Conservation (phyloP, 2,797 vertebrate species). For the Cheirogaleus major region DNA sequence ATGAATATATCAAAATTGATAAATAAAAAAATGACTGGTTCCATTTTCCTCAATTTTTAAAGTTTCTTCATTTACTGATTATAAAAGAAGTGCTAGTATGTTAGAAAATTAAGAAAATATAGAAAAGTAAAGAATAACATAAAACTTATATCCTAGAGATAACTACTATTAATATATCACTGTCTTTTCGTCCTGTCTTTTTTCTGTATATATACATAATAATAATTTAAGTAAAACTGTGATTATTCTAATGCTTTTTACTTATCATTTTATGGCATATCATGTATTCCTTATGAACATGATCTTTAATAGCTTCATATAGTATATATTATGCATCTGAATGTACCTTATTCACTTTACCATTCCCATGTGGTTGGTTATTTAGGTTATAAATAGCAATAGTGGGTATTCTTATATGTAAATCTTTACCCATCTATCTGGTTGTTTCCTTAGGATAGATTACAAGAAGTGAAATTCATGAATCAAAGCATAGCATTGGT, state of each 20-base stretch:
- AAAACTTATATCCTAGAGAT: background rate
- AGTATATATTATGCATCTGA: background rate
- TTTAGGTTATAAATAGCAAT: background rate
- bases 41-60: background rate
- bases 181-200: background rate
- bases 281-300: background rate
- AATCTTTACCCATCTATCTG: background rate
- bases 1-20: background rate
- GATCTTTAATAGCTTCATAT: background rate
- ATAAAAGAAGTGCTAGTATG: background rate
- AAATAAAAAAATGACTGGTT: background rate
- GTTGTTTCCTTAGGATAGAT: background rate
- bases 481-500: background rate
- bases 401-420: background rate
- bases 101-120: constrained; percentile 5
- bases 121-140: background rate
- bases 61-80: background rate
- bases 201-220: background rate
- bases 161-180: background rate
- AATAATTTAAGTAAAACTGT: background rate
- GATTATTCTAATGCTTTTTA: background rate
- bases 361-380: background rate
- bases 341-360: background rate
- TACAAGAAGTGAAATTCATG: background rate
- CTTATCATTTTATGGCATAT: background rate